Percentiles rank a stretch among this genome's conserved stretches.
Evolutionary conservation across 1,140 invertebrate genomes (phyloP).

Genomic region (Nymphalis io): DNA sequence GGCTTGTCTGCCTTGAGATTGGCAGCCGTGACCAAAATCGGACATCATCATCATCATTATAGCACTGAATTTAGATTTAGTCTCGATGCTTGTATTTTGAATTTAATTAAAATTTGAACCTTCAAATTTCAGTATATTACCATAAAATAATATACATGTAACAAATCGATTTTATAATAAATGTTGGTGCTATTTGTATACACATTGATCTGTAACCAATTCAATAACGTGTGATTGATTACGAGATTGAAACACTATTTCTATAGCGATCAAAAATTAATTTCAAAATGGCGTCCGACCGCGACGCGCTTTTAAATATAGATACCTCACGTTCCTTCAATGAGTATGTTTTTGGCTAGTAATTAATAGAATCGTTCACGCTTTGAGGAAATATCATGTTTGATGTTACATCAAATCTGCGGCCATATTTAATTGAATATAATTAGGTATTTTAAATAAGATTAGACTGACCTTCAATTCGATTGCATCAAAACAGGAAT

Average conservation of each 20-base stretch:
- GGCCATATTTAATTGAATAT: too few relatives aligned
- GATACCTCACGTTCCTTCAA: not conserved
- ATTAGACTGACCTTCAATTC: too few relatives aligned
- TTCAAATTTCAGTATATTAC: too few relatives aligned
- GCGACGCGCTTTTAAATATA: not conserved
- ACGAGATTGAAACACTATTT: constrained; percentile 8
- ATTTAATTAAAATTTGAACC: too few relatives aligned
- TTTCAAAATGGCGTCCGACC: constrained; percentile 18
- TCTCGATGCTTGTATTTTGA: too few relatives aligned
- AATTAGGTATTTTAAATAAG: too few relatives aligned
- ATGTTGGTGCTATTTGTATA: not conserved
- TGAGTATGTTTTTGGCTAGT: not conserved
- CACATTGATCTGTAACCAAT: not conserved
- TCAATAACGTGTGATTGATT: constrained; percentile 17
- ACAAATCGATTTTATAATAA: not conserved
- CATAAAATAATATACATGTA: not conserved
- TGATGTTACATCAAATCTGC: too few relatives aligned
- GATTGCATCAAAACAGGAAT: too few relatives aligned
- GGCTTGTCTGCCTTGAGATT: too few relatives aligned
- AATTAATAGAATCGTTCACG: not conserved
- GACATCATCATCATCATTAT: too few relatives aligned
- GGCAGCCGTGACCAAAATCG: too few relatives aligned
- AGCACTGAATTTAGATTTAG: too few relatives aligned
- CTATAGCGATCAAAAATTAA: constrained; percentile 21
- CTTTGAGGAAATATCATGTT: not conserved